Evolutionary conservation across 1,140 invertebrate genomes (phyloP).

Genomic region (Papilio dardanus): DNA sequence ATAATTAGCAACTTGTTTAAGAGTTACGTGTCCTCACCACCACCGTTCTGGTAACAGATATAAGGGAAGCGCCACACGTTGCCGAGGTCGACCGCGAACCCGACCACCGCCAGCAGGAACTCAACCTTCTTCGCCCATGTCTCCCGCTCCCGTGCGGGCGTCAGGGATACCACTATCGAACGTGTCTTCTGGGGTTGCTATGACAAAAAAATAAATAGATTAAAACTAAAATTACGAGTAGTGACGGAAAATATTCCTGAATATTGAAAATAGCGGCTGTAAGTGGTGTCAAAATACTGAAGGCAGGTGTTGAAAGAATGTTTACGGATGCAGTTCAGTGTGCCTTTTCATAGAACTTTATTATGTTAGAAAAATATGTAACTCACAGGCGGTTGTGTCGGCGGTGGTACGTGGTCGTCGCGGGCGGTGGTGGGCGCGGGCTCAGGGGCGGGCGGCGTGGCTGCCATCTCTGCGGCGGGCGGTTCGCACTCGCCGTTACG

Average conservation of each 20-base stretch:
- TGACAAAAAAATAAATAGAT: background rate
- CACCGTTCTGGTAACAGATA: constrained; percentile 91
- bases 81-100: constrained; percentile 91
- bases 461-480: constrained; percentile 52
- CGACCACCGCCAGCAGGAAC: constrained; percentile 93
- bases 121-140: constrained; percentile 94
- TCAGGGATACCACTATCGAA: constrained; percentile 85
- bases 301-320: too few species aligned
- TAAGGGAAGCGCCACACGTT: constrained; percentile 87
- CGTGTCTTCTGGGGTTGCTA: constrained; percentile 69
- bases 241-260: constrained; percentile 33
- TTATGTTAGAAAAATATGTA: too few species aligned
- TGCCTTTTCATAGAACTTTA: too few species aligned
- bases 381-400: too few species aligned
- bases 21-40: constrained; percentile 81
- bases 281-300: too few species aligned
- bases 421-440: too few species aligned
- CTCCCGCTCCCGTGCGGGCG: constrained; percentile 85
- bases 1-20: too few species aligned
- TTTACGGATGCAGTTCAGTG: too few species aligned
- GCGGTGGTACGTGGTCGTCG: too few species aligned
- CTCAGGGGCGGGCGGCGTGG: constrained; percentile 51
- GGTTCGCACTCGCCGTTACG: constrained; percentile 65
- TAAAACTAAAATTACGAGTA: constrained; percentile 33
- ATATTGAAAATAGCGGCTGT: too few species aligned